Evolutionary conservation across 2,888 invertebrate genomes (phyloP).

Genomic region (Lasioglossum oenotherae): DNA sequence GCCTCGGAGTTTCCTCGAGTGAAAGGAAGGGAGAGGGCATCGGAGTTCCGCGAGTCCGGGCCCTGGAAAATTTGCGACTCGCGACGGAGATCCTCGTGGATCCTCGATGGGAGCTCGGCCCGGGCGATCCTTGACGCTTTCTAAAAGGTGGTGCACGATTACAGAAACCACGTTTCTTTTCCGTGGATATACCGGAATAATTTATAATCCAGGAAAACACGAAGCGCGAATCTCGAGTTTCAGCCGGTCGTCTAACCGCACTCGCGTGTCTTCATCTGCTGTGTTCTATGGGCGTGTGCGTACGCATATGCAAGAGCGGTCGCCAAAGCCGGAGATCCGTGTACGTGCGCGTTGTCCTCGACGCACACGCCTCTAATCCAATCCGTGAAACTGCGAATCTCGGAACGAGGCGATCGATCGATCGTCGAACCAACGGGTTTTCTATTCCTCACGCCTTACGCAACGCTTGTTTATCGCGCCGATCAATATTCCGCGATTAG

Average conservation of each 20-base stretch:
- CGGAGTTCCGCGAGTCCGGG: background rate
- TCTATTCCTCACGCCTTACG: background rate
- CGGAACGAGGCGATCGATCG: slow-evolving; percentile 17
- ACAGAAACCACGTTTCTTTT: slow-evolving; percentile 41
- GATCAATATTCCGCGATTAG: slow-evolving; percentile 29
- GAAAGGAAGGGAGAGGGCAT: background rate
- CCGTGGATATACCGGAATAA: slow-evolving; percentile 42
- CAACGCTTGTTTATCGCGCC: slow-evolving; percentile 9
- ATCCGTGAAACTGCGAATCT: slow-evolving; percentile 35
- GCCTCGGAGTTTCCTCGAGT: background rate
- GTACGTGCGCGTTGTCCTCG: slow-evolving; percentile 29
- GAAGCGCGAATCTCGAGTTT: slow-evolving; percentile 60
- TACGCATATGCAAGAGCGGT: slow-evolving; percentile 41
- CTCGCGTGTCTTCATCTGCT: slow-evolving; percentile 69
- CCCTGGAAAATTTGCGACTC: background rate
- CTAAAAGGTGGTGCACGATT: slow-evolving; percentile 42
- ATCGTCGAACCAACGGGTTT: slow-evolving; percentile 14
- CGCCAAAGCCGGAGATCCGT: slow-evolving; percentile 45
- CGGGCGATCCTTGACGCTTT: slow-evolving; percentile 17
- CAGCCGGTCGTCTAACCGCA: slow-evolving; percentile 53
- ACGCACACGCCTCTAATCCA: slow-evolving; percentile 14
- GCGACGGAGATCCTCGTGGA: background rate
- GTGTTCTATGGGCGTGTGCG: background rate
- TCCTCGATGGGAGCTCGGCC: background rate
- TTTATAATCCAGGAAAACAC: slow-evolving; percentile 61